Conservation (phyloP, 2,888 invertebrate species). For the Ectobius pallidus region DNA sequence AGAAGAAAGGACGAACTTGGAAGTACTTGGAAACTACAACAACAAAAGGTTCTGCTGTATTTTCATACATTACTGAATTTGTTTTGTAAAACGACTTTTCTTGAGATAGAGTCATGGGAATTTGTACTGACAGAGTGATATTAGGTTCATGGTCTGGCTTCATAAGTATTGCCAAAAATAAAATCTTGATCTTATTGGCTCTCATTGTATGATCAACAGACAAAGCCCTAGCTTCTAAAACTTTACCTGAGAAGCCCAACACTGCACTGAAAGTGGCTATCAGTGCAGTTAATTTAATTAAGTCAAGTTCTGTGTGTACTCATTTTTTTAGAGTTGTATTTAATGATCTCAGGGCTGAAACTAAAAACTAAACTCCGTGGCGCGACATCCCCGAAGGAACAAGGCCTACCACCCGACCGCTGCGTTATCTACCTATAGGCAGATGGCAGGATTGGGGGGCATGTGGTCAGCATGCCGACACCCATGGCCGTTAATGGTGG, state of each 20-base stretch:
- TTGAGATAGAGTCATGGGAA: neutral
- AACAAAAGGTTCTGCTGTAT: neutral
- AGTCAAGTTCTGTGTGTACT: neutral
- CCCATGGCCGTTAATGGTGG: no score
- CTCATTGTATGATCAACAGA: no score
- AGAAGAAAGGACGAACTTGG: neutral
- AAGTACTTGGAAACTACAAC: slow-evolving; percentile 1
- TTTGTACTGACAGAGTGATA: neutral
- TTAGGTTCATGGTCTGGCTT: neutral
- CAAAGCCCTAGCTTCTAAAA: neutral
- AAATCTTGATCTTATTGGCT: neutral
- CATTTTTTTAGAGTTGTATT: no score
- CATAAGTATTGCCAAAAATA: neutral
- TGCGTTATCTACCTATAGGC: no score
- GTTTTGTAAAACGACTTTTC: neutral
- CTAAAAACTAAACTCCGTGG: no score
- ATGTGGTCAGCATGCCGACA: no score
- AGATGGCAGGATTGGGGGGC: no score
- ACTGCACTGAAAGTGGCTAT: neutral
- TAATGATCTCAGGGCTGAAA: neutral
- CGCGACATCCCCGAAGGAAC: no score
- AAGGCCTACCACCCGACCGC: no score
- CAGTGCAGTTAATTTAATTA: neutral
- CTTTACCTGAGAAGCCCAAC: neutral
- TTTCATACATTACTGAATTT: neutral